These are phyloP conservation scores for Lasioglossum villosulum DNA, from an alignment of 2,888 invertebrate genomes.

Conservation along the genomic window DNA sequence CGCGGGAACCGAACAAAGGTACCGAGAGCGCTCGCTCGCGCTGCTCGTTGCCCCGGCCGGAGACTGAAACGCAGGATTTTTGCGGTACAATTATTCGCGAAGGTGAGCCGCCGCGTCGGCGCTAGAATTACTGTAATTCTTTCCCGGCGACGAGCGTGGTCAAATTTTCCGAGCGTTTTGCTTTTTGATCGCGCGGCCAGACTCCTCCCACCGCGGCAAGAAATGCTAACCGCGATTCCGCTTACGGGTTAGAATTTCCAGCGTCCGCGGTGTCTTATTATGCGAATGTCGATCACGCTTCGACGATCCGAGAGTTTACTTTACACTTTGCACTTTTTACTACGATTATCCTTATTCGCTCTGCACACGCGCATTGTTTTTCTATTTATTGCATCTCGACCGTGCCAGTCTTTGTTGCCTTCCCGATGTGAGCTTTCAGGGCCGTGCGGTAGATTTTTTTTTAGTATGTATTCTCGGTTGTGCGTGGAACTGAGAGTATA, in stretches of 20 bases:
- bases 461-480: too few species aligned
- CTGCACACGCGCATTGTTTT: not conserved
- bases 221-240: not conserved
- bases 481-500: too few species aligned
- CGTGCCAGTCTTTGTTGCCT: not conserved
- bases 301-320: not conserved
- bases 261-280: not conserved
- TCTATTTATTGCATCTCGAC: not conserved
- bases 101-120: conserved; percentile 44
- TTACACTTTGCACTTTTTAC: not conserved
- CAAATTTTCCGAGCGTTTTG: conserved; percentile 42
- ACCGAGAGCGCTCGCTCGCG: not conserved
- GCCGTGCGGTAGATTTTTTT: too few species aligned
- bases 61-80: conserved; percentile 48
- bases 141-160: not conserved
- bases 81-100: conserved; percentile 54
- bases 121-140: conserved; percentile 32
- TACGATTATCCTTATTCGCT: not conserved
- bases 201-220: not conserved
- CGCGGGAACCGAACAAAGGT: conserved; percentile 59
- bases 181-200: not conserved
- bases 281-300: not conserved
- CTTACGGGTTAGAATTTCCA: not conserved
- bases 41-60: conserved; percentile 9
- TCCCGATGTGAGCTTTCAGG: too few species aligned